These are phyloP conservation scores for Pelecanus crispus DNA, from an alignment of 2,113 vertebrate species.

Conservation along the genomic window DNA sequence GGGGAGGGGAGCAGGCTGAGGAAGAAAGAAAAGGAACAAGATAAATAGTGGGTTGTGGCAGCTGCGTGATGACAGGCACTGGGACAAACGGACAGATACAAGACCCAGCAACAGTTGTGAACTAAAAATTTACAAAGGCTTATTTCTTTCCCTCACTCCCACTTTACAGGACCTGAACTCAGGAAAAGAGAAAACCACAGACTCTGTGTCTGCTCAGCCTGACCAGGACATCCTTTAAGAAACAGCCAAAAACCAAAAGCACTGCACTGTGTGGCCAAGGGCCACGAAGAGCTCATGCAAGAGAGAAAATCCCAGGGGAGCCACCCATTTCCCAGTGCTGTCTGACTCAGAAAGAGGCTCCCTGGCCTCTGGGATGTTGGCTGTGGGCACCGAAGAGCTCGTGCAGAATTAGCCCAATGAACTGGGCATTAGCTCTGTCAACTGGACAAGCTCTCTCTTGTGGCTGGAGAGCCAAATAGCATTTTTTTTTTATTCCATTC, in stretches of 20 bases:
- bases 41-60: neutral
- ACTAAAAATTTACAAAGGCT: conserved; percentile 30
- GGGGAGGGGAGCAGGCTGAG: neutral
- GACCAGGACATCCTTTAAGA: neutral
- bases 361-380: neutral
- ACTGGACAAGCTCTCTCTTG: neutral
- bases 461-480: neutral
- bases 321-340: neutral
- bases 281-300: neutral
- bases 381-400: neutral
- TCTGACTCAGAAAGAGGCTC: neutral
- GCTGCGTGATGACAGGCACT: neutral
- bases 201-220: conserved; percentile 49
- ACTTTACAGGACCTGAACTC: conserved; percentile 40
- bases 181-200: conserved; percentile 61
- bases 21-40: neutral
- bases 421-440: neutral
- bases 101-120: conserved; percentile 19
- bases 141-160: conserved; percentile 3
- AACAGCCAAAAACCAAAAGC: neutral
- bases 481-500: neutral
- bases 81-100: neutral
- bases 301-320: neutral
- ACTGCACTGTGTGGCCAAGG: neutral
- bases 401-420: neutral